Evolutionary conservation across 2,888 invertebrate genomes (phyloP).

Genomic region (Tenthredo distinguenda): DNA sequence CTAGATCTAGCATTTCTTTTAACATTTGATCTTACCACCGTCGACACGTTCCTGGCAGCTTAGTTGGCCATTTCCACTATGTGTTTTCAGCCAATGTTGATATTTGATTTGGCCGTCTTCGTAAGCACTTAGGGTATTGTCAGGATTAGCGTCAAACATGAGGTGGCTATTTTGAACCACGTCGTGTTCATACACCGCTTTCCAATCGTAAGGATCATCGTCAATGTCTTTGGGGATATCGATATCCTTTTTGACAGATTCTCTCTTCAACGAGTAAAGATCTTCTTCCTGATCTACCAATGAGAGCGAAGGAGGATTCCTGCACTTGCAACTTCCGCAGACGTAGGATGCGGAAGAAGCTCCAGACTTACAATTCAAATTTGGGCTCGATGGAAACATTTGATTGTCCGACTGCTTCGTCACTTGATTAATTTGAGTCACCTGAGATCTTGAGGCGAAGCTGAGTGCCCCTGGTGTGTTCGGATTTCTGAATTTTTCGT

Average conservation of each 20-base stretch:
- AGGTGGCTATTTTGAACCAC: neutral
- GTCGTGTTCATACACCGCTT: conserved; percentile 4
- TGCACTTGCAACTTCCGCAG: conserved; percentile 56
- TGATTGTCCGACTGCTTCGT: conserved; percentile 7
- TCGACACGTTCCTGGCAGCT: neutral
- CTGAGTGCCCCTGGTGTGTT: neutral
- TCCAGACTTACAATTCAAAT: conserved; percentile 18
- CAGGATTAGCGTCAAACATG: neutral
- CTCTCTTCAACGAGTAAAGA: neutral
- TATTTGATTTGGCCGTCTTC: neutral
- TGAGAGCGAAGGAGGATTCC: neutral
- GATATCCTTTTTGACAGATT: neutral
- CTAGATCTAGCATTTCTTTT: no score
- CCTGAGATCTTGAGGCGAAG: neutral
- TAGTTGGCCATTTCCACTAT: neutral
- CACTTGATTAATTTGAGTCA: neutral
- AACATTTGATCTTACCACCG: neutral
- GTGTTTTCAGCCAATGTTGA: neutral
- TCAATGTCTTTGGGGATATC: neutral
- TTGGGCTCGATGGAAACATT: neutral
- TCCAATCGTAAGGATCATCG: neutral
- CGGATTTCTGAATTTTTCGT: neutral
- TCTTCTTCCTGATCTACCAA: neutral
- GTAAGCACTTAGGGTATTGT: neutral
- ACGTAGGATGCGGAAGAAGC: conserved; percentile 49